Evolutionary conservation across 2,113 vertebrate species (phyloP), one percentile per base, ranked within the genome.

Genomic region (Pogonocichla stellata): DNA sequence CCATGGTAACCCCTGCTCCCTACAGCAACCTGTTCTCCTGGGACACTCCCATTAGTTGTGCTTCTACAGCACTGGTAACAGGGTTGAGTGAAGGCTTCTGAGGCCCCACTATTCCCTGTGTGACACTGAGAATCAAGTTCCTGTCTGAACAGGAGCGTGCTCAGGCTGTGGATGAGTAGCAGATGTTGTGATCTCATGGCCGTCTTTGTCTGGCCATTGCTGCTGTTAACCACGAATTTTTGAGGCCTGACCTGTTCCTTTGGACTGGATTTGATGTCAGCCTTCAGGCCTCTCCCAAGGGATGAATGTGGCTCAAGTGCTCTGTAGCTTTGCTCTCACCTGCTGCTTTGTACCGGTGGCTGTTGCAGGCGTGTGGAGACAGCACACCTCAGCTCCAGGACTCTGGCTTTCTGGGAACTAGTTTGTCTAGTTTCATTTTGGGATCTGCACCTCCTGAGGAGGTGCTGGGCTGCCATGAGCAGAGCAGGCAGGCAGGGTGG

Each of bases 101-200:
- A 58, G n/a, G 19, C 19, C 28, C 36, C 33, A 1, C 4, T 2
- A 4, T 56, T 28, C 5, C 7, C 7, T 31, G 26, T 11, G 20
- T 36, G 23, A 14, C 22, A 3, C 1, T 7, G 51, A 48, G 36
- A 29, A 19, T 51, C 43, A 8, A 22, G 57, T 29, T n/a, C 34
- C 8, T 2, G 56, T 28, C 57, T 12, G 18, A 34, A 2, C 38
- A 18, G 0, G 0, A 36, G 25, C 0, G 0, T 40, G 51, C 53
- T 57, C 6, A 11, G 26, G 23, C 22, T 0, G 0, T 22, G 62
- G 42, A 19, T 26, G 31, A 18, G 31, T 34, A 48, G 43, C 23
- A 47, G 54, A 2, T 2, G 4, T 26, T 18, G 1, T 62, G 48
- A 6, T 20, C 34, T 42, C 7, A 0, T 64, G 69, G 25, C 16